phyloP scores from a whole-genome alignment of 1,140 invertebrate species.

The Orussus abietinus region DNA sequence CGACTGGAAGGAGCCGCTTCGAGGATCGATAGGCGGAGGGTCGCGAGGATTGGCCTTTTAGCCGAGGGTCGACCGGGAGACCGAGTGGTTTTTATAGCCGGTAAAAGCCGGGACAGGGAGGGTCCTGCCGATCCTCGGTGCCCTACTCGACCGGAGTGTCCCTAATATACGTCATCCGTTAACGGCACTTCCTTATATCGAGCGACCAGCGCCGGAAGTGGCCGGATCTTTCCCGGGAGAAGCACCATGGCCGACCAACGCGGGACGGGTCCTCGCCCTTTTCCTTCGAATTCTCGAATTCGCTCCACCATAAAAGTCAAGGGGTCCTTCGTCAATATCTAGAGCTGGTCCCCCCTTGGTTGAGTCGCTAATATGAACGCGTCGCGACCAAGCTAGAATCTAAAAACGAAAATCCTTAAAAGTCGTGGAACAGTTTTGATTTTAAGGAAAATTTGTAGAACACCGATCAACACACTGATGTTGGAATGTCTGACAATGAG shows the following conservation, averaged over 20 bases:
- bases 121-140: conserved; percentile 41
- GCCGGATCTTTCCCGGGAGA: conserved; percentile 21
- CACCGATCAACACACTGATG: no score
- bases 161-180: conserved; percentile 56
- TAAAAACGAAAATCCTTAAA: no score
- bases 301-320: no score
- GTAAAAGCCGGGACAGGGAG: conserved; percentile 49
- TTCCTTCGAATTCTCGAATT: conserved; percentile 3
- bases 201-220: conserved; percentile 18
- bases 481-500: no score
- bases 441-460: no score
- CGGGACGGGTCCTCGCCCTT: conserved; percentile 15
- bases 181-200: conserved; percentile 33
- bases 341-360: no score
- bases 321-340: no score
- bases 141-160: conserved; percentile 52
- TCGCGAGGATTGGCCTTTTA: conserved; percentile 50
- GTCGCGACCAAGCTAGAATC: no score
- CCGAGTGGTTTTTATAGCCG: conserved; percentile 55
- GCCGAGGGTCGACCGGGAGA: conserved; percentile 48
- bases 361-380: no score
- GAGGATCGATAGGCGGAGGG: conserved; percentile 33
- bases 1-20: no score
- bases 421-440: no score
- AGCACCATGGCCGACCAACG: conserved; percentile 12